Base-by-base conservation (phyloP, 2,113 vertebrate genomes). In the Acinonyx jubatus region DNA sequence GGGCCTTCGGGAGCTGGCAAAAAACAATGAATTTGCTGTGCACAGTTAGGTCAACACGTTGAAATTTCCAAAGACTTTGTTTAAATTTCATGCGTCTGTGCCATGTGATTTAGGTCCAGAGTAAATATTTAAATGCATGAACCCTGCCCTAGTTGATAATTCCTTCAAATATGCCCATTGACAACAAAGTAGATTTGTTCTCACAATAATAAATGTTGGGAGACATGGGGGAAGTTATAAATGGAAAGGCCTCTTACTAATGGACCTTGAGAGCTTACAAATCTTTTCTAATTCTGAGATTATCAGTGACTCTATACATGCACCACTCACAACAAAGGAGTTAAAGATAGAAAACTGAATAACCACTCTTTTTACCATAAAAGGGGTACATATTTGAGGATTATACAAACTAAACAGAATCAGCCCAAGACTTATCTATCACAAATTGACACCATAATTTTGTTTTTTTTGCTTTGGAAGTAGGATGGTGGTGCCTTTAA, bases 391-490 rank as follows among this genome's bases (percentile, higher is more conserved):
- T 50, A 65, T 89, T 84, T 92, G 38, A 15, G 33, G 57, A 4
- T 71, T 79, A 38, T 2, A 69, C 7, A 27, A 87, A 76, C 4
- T 55, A 57, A 86, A 94, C 21, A 87, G 66, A 93, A 89, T 84
- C 27, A 92, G 38, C 10, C 25, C 8, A 76, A 69, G 36, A 82
- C 76, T 85, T 27, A 55, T 31, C n/a, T 57, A 23, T 52, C 2
- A 61, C 57, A 94, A 69, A 41, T n/a, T 63, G 48, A 61, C 41
- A 36, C 71, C 65, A 55, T 68, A 57, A 63, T 83, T 97, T 89
- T 88, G 16, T 38, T 45, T 68, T 95, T 95, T 95, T 95, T 92
- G 33, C 8, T 89, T 87, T 87, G 55, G 7, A 91, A 74, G 27
- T 63, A 27, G 52, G 29, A 36, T 89, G 61, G 13, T 55, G 5